Evolutionary conservation across 2,797 vertebrate genomes (phyloP), one percentile per base, ranked within the genome.

Genomic region (Geotria australis): DNA sequence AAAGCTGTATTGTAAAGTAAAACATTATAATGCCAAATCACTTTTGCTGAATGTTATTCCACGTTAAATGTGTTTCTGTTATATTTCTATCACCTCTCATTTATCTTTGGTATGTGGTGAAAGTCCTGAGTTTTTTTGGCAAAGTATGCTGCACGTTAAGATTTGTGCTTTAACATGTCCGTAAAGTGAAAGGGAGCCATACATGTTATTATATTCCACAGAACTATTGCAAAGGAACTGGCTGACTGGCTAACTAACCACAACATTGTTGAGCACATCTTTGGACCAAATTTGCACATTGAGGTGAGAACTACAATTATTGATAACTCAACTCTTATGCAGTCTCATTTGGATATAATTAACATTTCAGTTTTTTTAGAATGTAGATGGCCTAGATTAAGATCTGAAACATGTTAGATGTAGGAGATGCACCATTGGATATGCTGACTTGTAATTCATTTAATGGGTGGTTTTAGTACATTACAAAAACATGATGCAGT

Each of bases 251-350:
- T 89, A 57, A 89, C 88, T 67, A 81, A 80, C 70, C 86, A 84
- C 74, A 89, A 81, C 47, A 81, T 96, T 57, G 81, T 96, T 59
- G 89, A 96, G 65, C 89, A 96, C 75, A 94, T 89, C 62, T 89
- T 89, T 65, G 84, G 84, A 75, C 84, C 84, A 67, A 89, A 89
- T 73, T 75, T 89, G 70, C 84, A 89, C 73, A 93, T 98, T 61
- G 88, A 98, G 82, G 89, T 93, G 70, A 72, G 79, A 70, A 8
- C 38, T 53, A n/a, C 24, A 53, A n/a, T 53, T 53, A 53, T 53
- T 51, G 3, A 11, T 51, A 38, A 5, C 38, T 38, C 24, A 38
- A 38, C 24, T 38, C 24, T 38, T 38, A 38, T 38, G 38, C 24
- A 38, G 38, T 38, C 5, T 38, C 24, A 38, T 38, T 38, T 24